Base-by-base conservation (phyloP, 2,888 invertebrate species). In the Pasiphila rectangulata region DNA sequence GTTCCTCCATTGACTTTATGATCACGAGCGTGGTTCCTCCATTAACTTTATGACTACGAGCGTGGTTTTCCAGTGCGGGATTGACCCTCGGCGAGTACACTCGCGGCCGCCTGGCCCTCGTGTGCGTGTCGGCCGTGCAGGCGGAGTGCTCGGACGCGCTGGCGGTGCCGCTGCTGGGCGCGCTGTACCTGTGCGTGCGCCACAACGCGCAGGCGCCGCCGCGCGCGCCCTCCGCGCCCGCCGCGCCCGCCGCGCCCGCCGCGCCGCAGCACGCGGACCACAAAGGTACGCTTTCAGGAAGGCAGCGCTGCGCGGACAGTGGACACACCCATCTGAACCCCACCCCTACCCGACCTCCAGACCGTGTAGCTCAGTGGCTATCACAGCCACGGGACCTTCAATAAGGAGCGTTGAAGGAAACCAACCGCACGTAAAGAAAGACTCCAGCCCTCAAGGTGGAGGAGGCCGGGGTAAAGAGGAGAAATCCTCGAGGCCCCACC, bases 61-160 rank as follows among this genome's bases (percentile, higher is more conserved):
- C 3, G 6, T 6, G 13, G 17, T 19, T 3, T 54, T 46, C 2
- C 64, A 87, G 87, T 50, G 75, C 73, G 39, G 86, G 88, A 16
- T 67, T 78, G 69, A 83, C 84, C 0, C 64, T 89, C 16, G 89
- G 89, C 40, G 80, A 78, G 51, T 69, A 69, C 56, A 72, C 78
- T 0, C 77, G 80, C 45, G 83, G 79, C 27, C 68, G 72, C 25
- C 65, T 89, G 7, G 72, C 88, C 0, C 66, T 85, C n/a, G 69
- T 83, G 30, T 83, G 84, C 66, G 86, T 88, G 50, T 70, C 80
- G 3, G 89, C 83, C 0, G 89, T 88, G 9, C 89, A 88, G 49
- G 85, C 74, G 35, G 88, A 87, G 59, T 63, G 72, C 17, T 67
- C 71, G 0, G 86, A 82, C 47, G 73, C 86, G 25, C 62, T 87